Percentiles rank a stretch among this genome's conserved stretches.
Conservation (phyloP, 2,797 vertebrate species). For the Thalassophryne amazonica region DNA sequence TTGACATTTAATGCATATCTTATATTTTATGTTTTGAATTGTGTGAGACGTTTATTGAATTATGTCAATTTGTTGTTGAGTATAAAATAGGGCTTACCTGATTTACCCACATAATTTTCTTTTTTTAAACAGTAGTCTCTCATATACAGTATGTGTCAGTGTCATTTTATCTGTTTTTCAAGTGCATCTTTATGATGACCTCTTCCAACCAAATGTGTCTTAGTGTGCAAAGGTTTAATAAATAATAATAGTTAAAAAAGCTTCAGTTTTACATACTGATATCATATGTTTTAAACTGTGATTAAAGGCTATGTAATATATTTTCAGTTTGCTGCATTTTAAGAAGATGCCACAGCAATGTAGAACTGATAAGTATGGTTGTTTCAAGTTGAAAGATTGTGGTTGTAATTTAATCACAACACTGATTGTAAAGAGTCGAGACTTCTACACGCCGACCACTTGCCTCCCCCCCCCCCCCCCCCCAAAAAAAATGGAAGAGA, state of each 20-base stretch:
- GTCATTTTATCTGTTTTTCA: constrained; percentile 29
- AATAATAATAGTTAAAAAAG: not conserved
- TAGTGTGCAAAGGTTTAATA: constrained; percentile 41
- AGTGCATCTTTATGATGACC: constrained; percentile 40
- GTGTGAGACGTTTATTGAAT: constrained; percentile 16
- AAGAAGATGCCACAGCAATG: not conserved
- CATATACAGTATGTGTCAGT: constrained; percentile 33
- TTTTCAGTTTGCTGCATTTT: constrained; percentile 6
- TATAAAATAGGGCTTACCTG: constrained; percentile 21
- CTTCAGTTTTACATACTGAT: not conserved
- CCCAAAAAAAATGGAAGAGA: not conserved
- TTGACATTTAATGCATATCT: constrained; percentile 17
- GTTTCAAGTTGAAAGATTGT: constrained; percentile 8
- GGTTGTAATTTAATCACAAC: not conserved
- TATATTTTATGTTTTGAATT: constrained; percentile 13
- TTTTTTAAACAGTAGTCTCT: not conserved
- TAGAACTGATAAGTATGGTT: constrained; percentile 11
- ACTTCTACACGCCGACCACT: too few species aligned
- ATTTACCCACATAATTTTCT: not conserved
- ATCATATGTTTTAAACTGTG: constrained; percentile 12
- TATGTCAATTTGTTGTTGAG: constrained; percentile 12
- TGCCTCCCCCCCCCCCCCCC: too few species aligned
- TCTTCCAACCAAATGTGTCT: constrained; percentile 64
- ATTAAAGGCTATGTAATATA: constrained; percentile 16
- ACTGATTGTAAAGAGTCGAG: not conserved